Evolutionary conservation across 1,140 invertebrate genomes (phyloP).

Genomic region (Lepidurus packardi): DNA sequence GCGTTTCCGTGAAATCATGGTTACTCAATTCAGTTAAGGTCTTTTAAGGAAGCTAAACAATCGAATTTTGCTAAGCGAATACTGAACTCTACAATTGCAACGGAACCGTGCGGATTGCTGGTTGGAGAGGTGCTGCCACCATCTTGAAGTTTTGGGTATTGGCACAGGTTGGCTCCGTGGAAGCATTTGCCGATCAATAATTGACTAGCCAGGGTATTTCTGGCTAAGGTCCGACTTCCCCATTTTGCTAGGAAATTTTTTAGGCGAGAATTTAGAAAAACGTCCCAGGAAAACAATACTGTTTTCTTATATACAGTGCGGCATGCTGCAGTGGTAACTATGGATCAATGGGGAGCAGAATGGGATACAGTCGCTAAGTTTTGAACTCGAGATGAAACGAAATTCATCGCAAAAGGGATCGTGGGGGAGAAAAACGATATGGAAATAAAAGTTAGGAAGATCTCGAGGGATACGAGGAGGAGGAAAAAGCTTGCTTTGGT

Average conservation of each 20-base stretch:
- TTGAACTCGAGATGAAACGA: too few species aligned
- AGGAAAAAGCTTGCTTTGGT: not conserved
- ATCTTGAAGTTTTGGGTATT: not conserved
- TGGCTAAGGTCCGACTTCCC: not conserved
- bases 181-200: conserved; percentile 9
- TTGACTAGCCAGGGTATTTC: conserved; percentile 4
- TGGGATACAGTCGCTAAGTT: too few species aligned
- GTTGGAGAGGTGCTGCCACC: not conserved
- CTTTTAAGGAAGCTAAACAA: not conserved
- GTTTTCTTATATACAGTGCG: too few species aligned
- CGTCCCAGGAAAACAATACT: not conserved
- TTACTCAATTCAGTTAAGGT: not conserved
- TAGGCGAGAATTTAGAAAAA: not conserved
- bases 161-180: not conserved
- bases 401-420: too few species aligned
- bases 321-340: too few species aligned
- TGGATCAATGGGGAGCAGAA: too few species aligned
- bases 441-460: too few species aligned
- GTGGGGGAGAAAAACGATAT: too few species aligned
- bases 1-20: not conserved
- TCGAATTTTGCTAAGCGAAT: not conserved
- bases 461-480: too few species aligned
- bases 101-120: not conserved
- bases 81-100: not conserved
- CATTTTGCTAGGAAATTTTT: not conserved